These are phyloP conservation scores for Hoplostethus mediterraneus DNA, from an alignment of 2,797 vertebrate genomes.

Conservation along the genomic window DNA sequence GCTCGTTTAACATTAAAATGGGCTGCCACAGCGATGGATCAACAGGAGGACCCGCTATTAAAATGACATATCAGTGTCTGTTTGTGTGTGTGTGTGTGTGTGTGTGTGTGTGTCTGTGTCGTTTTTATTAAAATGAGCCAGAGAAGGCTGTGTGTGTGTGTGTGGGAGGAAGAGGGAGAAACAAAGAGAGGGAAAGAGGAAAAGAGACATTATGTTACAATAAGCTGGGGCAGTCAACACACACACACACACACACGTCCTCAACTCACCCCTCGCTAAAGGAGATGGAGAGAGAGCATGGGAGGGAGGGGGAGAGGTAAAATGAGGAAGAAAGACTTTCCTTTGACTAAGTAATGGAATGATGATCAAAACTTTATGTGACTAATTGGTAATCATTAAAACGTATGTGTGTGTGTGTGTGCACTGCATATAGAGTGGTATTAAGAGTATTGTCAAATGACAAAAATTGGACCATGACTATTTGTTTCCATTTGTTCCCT, in stretches of 20 bases:
- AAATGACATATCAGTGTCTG: constrained; percentile 51
- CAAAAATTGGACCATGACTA: background rate
- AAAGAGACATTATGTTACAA: constrained; percentile 37
- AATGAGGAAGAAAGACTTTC: too few relatives aligned
- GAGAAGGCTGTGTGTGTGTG: background rate
- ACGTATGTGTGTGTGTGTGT: too few relatives aligned
- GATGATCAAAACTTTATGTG: too few relatives aligned
- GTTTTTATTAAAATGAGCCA: constrained; percentile 50
- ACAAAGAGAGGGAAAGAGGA: background rate
- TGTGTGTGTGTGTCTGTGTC: constrained; percentile 7
- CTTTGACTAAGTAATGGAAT: too few relatives aligned
- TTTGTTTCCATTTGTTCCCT: background rate
- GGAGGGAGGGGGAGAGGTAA: too few relatives aligned
- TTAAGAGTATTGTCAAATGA: too few relatives aligned
- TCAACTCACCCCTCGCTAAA: constrained; percentile 11
- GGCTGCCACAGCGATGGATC: constrained; percentile 66
- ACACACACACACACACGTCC: constrained; percentile 16
- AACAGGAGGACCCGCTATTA: constrained; percentile 54
- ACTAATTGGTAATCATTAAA: too few relatives aligned
- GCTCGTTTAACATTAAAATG: constrained; percentile 72
- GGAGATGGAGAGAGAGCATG: too few relatives aligned
- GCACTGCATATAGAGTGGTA: too few relatives aligned
- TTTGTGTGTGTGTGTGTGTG: constrained; percentile 2
- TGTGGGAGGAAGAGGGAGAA: constrained; percentile 41
- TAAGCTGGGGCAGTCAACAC: constrained; percentile 34